Evolutionary conservation across 2,113 vertebrate genomes (phyloP).

Genomic region (Sceloporus undulatus): DNA sequence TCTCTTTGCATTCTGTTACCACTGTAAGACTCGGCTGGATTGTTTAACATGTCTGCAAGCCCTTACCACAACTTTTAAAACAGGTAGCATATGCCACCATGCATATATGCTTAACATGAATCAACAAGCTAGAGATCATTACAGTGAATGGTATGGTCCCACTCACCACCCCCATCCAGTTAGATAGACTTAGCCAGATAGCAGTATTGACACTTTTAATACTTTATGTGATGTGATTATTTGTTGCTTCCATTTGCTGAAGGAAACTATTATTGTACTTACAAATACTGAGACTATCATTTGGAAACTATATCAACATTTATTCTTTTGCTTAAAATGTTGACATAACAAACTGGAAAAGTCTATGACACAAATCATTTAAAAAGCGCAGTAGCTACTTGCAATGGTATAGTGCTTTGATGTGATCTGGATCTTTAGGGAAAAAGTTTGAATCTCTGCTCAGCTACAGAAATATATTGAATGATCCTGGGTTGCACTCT

Average conservation of each 20-base stretch:
- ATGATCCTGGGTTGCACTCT: no score
- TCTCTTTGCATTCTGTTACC: background rate
- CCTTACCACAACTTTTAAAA: background rate
- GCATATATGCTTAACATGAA: background rate
- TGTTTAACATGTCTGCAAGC: background rate
- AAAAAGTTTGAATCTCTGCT: no score
- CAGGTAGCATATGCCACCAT: background rate
- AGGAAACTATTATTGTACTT: background rate
- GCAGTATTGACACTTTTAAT: background rate
- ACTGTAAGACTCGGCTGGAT: background rate
- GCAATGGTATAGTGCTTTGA: no score
- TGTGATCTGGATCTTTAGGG: no score
- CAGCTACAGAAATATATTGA: no score
- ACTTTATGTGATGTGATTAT: fast-evolving
- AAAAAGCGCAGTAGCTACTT: background rate
- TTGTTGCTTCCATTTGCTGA: constrained; percentile 25
- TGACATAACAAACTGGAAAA: background rate
- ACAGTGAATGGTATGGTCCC: background rate
- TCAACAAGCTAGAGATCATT: background rate
- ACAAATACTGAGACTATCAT: background rate
- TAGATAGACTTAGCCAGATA: background rate
- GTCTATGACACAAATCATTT: background rate
- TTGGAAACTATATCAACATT: background rate
- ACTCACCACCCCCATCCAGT: background rate
- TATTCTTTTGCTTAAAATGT: background rate